These are phyloP conservation scores for Menidia beryllina DNA, from an alignment of 2,113 vertebrate genomes.

Conservation along the genomic window DNA sequence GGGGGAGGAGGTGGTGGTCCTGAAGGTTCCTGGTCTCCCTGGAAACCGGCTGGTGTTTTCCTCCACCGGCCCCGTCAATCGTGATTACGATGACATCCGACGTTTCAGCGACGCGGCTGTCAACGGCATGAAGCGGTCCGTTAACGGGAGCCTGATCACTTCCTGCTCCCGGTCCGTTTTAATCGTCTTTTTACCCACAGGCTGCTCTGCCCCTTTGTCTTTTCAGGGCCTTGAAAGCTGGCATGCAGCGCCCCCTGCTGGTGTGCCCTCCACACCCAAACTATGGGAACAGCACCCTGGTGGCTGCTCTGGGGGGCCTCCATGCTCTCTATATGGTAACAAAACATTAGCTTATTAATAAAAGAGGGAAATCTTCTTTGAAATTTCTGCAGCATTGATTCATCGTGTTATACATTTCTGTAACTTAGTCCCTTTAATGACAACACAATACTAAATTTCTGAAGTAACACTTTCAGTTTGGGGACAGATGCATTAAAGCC, in stretches of 20 bases:
- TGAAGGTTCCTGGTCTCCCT: conserved; percentile 79
- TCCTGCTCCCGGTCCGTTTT: too few relatives aligned
- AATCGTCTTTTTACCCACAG: background rate
- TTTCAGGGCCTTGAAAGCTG: conserved; percentile 82
- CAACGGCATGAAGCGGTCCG: conserved; percentile 77
- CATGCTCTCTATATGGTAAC: conserved; percentile 85
- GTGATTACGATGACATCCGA: conserved; percentile 84
- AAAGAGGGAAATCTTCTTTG: background rate
- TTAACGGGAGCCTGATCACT: background rate
- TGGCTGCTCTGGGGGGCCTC: conserved; percentile 81
- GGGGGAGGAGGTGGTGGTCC: conserved; percentile 77
- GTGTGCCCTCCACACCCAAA: conserved; percentile 79
- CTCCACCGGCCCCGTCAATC: conserved; percentile 82
- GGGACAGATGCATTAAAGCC: too few relatives aligned
- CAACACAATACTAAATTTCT: too few relatives aligned
- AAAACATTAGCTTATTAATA: background rate
- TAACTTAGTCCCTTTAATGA: too few relatives aligned
- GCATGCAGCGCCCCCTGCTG: conserved; percentile 83
- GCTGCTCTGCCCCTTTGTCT: background rate
- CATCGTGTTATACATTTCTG: too few relatives aligned
- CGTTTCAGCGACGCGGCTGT: conserved; percentile 82
- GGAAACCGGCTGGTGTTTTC: conserved; percentile 83
- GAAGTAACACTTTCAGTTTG: too few relatives aligned
- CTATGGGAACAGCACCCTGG: conserved; percentile 75
- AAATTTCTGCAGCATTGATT: too few relatives aligned